Conservation (phyloP, 2,888 invertebrate species). For the Tetropium fuscum region DNA sequence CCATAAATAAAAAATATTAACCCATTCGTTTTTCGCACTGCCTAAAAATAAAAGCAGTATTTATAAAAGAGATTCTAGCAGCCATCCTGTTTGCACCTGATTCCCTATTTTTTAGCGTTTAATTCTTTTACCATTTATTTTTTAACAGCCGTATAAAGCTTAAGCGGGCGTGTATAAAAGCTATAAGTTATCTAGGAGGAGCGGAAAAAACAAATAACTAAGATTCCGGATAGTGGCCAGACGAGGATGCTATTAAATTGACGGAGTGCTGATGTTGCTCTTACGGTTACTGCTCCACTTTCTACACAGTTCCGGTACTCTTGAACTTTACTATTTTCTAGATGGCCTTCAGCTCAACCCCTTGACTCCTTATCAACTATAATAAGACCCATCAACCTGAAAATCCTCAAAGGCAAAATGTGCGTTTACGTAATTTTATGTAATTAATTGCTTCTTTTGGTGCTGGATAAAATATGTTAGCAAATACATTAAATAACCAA, state of each 20-base stretch:
- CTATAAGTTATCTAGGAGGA: constrained; percentile 52
- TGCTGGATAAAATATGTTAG: too few relatives aligned
- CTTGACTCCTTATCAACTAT: constrained; percentile 9
- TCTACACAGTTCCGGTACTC: constrained; percentile 24
- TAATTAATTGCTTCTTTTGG: too few relatives aligned
- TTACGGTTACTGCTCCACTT: constrained; percentile 29
- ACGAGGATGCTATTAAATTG: constrained; percentile 53
- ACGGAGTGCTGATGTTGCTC: constrained; percentile 52
- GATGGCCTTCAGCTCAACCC: not conserved
- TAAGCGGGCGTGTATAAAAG: constrained; percentile 52
- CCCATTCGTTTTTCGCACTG: too few relatives aligned
- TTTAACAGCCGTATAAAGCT: constrained; percentile 13
- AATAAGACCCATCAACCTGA: too few relatives aligned
- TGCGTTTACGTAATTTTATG: too few relatives aligned
- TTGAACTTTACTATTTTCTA: constrained; percentile 21
- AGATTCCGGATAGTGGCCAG: constrained; percentile 49
- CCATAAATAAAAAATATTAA: too few relatives aligned
- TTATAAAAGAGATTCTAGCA: too few relatives aligned
- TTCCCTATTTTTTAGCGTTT: too few relatives aligned
- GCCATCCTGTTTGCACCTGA: too few relatives aligned
- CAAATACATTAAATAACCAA: too few relatives aligned
- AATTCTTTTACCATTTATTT: constrained; percentile 9
- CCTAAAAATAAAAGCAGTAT: too few relatives aligned
- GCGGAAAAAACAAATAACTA: constrained; percentile 56
- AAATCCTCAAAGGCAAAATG: too few relatives aligned